These are phyloP conservation scores for Agrotis segetum DNA, from an alignment of 2,888 invertebrate species.

Conservation along the genomic window DNA sequence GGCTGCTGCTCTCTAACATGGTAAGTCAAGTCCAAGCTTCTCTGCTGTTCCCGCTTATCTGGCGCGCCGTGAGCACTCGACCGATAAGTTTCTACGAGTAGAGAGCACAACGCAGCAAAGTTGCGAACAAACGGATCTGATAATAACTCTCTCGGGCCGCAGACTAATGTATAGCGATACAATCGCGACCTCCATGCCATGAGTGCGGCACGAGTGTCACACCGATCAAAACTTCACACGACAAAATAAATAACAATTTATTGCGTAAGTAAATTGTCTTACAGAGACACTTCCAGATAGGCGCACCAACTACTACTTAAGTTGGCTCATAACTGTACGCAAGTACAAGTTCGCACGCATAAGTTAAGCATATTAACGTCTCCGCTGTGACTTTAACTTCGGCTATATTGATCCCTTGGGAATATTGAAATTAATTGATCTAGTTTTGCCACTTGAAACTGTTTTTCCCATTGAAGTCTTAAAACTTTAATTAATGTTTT, in stretches of 20 bases:
- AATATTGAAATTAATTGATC: constrained; percentile 80
- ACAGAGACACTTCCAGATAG: constrained; percentile 74
- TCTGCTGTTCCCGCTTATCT: constrained; percentile 71
- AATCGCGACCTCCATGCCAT: constrained; percentile 72
- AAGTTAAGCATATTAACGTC: constrained; percentile 85
- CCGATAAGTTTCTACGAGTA: constrained; percentile 77
- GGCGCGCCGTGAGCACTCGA: constrained; percentile 66
- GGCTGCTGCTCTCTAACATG: constrained; percentile 91
- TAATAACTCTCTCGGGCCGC: constrained; percentile 80
- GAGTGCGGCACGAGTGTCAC: constrained; percentile 69
- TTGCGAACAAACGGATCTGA: constrained; percentile 81
- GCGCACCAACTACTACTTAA: constrained; percentile 76
- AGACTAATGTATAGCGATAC: constrained; percentile 78
- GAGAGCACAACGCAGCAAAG: constrained; percentile 75
- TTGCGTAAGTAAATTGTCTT: constrained; percentile 74
- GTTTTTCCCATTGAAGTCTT: constrained; percentile 59
- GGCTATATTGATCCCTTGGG: constrained; percentile 78
- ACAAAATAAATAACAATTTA: constrained; percentile 82
- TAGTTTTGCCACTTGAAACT: constrained; percentile 69
- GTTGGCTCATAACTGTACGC: constrained; percentile 80
- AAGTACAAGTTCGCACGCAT: constrained; percentile 83
- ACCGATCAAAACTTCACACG: constrained; percentile 72
- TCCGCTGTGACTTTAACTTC: constrained; percentile 79
- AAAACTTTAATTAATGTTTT: constrained; percentile 59
- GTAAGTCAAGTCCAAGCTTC: constrained; percentile 77